phyloP scores from a whole-genome alignment of 2,797 vertebrate genomes.

The Ataeniobius toweri region DNA sequence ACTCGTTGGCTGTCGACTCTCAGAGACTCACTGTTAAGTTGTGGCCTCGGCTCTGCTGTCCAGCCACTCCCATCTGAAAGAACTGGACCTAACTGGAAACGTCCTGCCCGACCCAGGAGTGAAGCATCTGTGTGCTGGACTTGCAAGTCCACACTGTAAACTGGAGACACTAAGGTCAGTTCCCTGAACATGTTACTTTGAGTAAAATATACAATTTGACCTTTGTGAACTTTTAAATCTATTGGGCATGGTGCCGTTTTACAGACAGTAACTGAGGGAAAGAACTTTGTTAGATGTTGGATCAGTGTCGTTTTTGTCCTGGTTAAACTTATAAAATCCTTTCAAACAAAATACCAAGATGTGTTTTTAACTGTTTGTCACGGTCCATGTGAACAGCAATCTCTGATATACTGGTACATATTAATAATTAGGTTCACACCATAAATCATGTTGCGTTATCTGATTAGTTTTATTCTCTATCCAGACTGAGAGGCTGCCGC shows the following conservation, averaged over 20 bases:
- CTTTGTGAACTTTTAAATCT: neutral
- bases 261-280: too few relatives aligned
- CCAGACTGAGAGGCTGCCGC: slow-evolving; percentile 1
- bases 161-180: slow-evolving; percentile 5
- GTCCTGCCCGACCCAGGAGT: neutral
- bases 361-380: neutral
- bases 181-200: neutral
- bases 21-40: neutral
- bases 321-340: too few relatives aligned
- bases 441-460: neutral
- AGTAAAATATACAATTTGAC: neutral
- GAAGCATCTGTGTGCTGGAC: slow-evolving; percentile 4
- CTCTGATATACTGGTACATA: neutral
- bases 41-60: slow-evolving; percentile 5
- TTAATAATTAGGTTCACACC: too few relatives aligned
- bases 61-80: neutral
- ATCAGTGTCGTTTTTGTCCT: neutral
- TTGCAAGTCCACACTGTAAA: slow-evolving; percentile 1
- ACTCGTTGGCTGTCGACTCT: neutral
- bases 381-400: neutral
- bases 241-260: too few relatives aligned
- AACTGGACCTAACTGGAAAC: slow-evolving; percentile 8
- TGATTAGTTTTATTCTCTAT: neutral
- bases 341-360: neutral
- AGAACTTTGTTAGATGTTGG: too few relatives aligned